A percentile compares a stretch with the other conserved stretches of the same genome.
Conservation (phyloP, 2,797 vertebrate species). For the Enteromius treurensis region DNA sequence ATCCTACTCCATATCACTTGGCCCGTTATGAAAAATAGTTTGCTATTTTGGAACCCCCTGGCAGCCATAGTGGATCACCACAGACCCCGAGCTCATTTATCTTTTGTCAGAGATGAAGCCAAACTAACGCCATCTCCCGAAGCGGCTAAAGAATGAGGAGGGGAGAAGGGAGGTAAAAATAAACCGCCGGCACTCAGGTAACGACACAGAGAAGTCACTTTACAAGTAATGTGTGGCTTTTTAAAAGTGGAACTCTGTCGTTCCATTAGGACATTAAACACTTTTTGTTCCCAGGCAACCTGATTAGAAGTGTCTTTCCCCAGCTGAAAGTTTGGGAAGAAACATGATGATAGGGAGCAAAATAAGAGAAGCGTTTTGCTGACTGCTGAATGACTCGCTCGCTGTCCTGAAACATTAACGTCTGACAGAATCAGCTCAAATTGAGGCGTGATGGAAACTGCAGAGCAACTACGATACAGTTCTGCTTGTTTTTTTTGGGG, state of each 20-base stretch:
- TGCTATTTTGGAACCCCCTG: conserved; percentile 99
- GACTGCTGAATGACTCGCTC: conserved; percentile 47
- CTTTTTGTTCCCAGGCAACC: conserved; percentile 62
- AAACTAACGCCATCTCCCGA: conserved; percentile 95
- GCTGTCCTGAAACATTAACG: conserved; percentile 11
- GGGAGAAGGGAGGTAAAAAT: conserved; percentile 93
- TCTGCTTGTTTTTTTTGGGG: background rate
- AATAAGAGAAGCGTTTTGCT: conserved; percentile 44
- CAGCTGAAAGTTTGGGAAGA: conserved; percentile 53
- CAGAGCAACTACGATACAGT: background rate
- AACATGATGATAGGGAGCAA: conserved; percentile 18
- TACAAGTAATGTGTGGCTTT: conserved; percentile 87
- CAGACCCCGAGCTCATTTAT: conserved; percentile 99
- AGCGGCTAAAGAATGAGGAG: conserved; percentile 95
- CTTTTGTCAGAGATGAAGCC: conserved; percentile 99
- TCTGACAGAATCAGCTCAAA: conserved; percentile 47
- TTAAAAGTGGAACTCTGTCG: conserved; percentile 81
- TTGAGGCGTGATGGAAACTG: conserved; percentile 17
- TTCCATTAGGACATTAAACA: conserved; percentile 67
- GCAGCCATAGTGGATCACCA: conserved; percentile 96
- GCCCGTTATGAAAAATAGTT: conserved; percentile 99
- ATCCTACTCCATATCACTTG: conserved; percentile 93
- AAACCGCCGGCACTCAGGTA: conserved; percentile 86
- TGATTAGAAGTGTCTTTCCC: conserved; percentile 60
- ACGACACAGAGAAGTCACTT: conserved; percentile 84